phyloP scores from a whole-genome alignment of 2,888 invertebrate species.

The Andricus quercusramuli region DNA sequence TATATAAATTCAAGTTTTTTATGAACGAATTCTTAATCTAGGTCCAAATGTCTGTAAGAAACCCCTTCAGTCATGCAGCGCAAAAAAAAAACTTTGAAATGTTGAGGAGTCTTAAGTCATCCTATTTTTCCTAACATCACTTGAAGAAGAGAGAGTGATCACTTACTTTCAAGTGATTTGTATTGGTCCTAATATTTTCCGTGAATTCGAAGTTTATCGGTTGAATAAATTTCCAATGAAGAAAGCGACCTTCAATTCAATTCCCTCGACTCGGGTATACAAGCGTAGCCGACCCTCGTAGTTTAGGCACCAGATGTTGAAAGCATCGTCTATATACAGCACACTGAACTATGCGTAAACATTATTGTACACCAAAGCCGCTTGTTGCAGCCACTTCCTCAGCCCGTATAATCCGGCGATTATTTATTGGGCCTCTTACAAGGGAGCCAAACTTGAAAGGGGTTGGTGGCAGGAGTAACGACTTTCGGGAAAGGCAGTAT shows the following conservation, averaged over 20 bases:
- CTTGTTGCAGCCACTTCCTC: constrained; percentile 38
- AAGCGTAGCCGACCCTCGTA: neutral
- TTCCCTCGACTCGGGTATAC: neutral
- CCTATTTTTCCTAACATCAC: neutral
- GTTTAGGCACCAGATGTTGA: constrained; percentile 37
- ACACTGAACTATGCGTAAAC: constrained; percentile 28
- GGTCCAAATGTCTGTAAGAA: no score
- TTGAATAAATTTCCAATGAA: neutral
- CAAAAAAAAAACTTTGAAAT: no score
- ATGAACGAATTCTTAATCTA: no score
- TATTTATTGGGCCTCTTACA: constrained; percentile 23
- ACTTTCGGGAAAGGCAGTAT: constrained; percentile 2
- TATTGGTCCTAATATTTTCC: neutral
- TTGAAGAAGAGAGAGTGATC: neutral
- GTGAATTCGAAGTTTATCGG: neutral
- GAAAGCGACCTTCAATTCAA: constrained; percentile 16
- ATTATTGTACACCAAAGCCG: constrained; percentile 22
- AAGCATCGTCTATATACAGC: neutral
- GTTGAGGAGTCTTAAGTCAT: neutral
- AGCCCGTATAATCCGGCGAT: constrained; percentile 25
- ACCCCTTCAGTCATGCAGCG: no score
- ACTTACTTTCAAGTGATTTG: neutral
- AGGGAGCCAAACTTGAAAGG: neutral
- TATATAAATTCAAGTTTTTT: no score
- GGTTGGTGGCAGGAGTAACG: constrained; percentile 15